Conservation (phyloP, 2,113 vertebrate genomes). For the Cepphus grylle region DNA sequence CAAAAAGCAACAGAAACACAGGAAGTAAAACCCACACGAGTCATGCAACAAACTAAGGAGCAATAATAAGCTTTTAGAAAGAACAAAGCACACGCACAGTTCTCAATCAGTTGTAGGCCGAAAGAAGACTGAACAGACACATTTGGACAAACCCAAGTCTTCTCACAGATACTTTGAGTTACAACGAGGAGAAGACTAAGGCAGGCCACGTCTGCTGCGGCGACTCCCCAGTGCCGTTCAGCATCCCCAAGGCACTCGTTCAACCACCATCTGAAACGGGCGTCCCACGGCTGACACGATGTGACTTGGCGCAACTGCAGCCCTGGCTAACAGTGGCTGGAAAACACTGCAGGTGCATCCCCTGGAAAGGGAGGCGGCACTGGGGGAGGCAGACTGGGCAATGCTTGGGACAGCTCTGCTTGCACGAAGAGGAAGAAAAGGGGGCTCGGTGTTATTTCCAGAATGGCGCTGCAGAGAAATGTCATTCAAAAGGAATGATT, state of each 20-base stretch:
- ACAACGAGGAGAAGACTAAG: background rate
- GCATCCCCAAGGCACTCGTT: background rate
- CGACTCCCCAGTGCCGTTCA: accelerated
- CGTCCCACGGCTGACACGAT: accelerated
- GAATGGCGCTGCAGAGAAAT: background rate
- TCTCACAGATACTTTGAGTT: background rate
- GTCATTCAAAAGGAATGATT: background rate
- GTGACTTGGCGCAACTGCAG: background rate
- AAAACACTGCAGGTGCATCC: background rate
- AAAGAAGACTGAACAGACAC: background rate
- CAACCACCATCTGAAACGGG: background rate
- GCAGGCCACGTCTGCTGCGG: background rate
- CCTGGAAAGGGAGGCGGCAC: background rate
- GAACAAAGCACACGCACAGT: background rate
- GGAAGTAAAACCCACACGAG: background rate
- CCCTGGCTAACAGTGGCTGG: background rate
- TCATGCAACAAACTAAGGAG: background rate
- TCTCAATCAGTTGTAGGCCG: background rate
- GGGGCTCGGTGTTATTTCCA: background rate
- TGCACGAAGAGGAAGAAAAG: background rate
- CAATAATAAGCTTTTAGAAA: background rate
- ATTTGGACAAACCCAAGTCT: background rate
- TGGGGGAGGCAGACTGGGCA: background rate
- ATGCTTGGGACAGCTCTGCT: background rate
- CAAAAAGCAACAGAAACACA: background rate